Evolutionary conservation across 64 coral and sea anemone genomes (phyloP), one percentile per base, ranked within the genome.

Genomic region (Actinia tenebrosa): DNA sequence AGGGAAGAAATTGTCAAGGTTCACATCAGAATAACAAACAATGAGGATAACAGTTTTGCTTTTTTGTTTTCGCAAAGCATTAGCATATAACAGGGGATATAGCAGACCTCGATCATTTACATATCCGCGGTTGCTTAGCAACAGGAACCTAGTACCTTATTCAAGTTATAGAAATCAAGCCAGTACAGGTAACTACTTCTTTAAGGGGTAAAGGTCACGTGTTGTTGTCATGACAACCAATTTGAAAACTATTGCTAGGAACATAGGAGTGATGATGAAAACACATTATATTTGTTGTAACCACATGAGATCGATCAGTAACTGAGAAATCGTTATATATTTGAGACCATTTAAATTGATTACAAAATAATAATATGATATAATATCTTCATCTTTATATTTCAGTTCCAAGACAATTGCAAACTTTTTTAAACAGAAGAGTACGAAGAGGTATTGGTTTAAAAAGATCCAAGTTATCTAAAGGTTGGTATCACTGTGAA

Each of bases 151-250:
- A 30, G 25, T 75, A 75, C 69, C 69, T 75, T 75, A 37, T 75
- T 14, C 69, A 75, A 75, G 69, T 37, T 75, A 37, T 75, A 75
- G 69, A 75, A 75, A 75, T 15, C 25, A 75, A 75, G 69, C 69
- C 69, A 75, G 2, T 75, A 42, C 25, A 75, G 69, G 69, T 75
- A 75, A 75, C 3, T 20, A 30, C 10, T n/a, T 66, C 17, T 66
- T 66, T 58, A 58, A 66, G 11, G 63, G 63, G 17, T 9, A 22
- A 22, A 5, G 6, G 22, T 66, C 11, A 30, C 26, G 37, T 10
- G 26, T 75, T 15, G 23, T 75, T 75, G 63, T 23, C 69, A 75
- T 30, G 26, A 30, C n/a, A 75, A 37, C n/a, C 6, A 75, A 26
- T 8, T 75, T 26, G 10, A 7, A 25, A 26, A n/a, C 11, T 72